Percentiles rank a stretch among this genome's conserved stretches.
Conservation (phyloP, 2,797 vertebrate species). For the Tachyglossus aculeatus region DNA sequence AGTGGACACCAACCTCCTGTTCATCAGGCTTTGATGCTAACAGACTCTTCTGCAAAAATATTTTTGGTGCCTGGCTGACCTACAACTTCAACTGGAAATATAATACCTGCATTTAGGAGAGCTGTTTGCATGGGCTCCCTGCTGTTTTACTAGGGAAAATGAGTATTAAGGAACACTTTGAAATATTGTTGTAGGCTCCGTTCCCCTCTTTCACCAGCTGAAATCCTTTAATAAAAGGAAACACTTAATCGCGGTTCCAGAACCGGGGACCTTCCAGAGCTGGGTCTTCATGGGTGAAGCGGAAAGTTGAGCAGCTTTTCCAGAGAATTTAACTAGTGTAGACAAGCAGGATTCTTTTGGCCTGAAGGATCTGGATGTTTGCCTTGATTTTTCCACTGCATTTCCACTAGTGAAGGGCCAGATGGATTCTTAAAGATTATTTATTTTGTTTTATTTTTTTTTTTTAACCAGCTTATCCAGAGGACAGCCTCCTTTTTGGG, state of each 20-base stretch:
- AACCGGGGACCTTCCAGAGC: not conserved
- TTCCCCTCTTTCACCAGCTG: constrained; percentile 49
- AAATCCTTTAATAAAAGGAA: constrained; percentile 60
- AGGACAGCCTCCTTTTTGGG: too few relatives aligned
- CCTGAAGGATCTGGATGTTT: too few relatives aligned
- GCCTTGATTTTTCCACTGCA: too few relatives aligned
- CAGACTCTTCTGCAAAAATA: constrained; percentile 54
- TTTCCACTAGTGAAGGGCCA: too few relatives aligned
- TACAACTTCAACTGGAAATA: constrained; percentile 55
- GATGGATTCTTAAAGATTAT: too few relatives aligned
- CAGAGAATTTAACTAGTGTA: too few relatives aligned
- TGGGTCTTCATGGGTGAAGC: rapidly evolving
- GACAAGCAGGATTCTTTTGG: too few relatives aligned
- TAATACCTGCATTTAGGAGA: constrained; percentile 65
- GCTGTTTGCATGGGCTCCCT: constrained; percentile 78
- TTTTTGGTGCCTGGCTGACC: constrained; percentile 54
- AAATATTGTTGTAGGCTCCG: constrained; percentile 69
- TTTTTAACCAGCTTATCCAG: too few relatives aligned
- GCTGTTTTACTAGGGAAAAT: constrained; percentile 76
- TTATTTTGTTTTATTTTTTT: too few relatives aligned
- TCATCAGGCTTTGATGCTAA: not conserved
- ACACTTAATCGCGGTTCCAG: constrained; percentile 37
- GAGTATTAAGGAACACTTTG: constrained; percentile 71
- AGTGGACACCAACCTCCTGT: not conserved
- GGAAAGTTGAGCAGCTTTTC: too few relatives aligned